These are phyloP conservation scores for Urophycis tenuis DNA, from an alignment of 2,797 vertebrate species.

Conservation along the genomic window DNA sequence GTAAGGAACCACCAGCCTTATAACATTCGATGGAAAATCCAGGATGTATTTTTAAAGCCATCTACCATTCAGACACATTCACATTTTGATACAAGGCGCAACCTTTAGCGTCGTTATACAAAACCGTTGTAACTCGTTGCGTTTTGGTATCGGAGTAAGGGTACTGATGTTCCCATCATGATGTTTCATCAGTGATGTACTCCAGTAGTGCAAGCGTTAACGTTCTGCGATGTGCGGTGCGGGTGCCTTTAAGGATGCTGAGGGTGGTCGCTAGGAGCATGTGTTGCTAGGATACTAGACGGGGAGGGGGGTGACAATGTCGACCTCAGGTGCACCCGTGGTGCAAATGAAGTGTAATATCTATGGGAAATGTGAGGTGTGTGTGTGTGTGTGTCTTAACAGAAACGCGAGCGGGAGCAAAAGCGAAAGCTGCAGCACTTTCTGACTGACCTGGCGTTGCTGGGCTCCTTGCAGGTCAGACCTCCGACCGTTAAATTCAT, in stretches of 20 bases:
- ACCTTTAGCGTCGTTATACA: too few species aligned
- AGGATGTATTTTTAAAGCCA: neutral
- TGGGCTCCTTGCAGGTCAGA: slow-evolving; percentile 71
- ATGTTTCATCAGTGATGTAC: too few species aligned
- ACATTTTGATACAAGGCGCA: neutral
- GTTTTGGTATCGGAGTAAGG: too few species aligned
- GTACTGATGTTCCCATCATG: too few species aligned
- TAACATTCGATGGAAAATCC: neutral
- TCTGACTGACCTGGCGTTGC: slow-evolving; percentile 64
- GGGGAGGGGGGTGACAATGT: slow-evolving; percentile 8
- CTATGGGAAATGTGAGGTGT: too few species aligned
- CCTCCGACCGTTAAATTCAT: neutral
- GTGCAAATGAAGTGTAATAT: too few species aligned
- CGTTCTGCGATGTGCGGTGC: neutral
- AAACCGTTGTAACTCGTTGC: too few species aligned
- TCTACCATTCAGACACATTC: neutral
- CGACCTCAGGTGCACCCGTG: too few species aligned
- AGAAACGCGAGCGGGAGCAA: slow-evolving; percentile 69
- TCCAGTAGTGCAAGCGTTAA: too few species aligned
- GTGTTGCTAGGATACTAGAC: slow-evolving; percentile 62
- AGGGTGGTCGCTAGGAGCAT: slow-evolving; percentile 11
- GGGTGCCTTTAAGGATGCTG: slow-evolving; percentile 30
- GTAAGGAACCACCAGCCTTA: slow-evolving; percentile 40
- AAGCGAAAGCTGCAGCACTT: slow-evolving; percentile 69
- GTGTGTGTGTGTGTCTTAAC: neutral